phyloP scores from a whole-genome alignment of 2,113 vertebrate species.

The Tupaia tana region DNA sequence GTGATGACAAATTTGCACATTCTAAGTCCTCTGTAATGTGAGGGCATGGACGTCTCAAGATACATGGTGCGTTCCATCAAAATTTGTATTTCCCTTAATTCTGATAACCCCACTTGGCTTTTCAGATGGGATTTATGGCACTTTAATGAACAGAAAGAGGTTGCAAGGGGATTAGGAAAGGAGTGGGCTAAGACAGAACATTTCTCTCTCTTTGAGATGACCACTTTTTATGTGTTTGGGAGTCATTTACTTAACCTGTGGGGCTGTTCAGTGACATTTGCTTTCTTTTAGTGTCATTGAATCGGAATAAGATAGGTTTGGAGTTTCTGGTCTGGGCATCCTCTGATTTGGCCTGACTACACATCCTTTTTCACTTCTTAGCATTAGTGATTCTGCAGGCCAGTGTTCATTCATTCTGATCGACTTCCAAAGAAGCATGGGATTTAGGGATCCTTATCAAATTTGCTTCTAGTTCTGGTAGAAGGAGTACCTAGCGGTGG shows the following conservation, averaged over 20 bases:
- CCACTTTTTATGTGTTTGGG: background rate
- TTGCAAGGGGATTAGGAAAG: background rate
- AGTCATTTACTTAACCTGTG: fast-evolving
- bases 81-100: slow-evolving; percentile 27
- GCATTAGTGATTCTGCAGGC: background rate
- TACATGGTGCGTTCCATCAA: background rate
- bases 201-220: slow-evolving; percentile 6
- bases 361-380: background rate
- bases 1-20: slow-evolving; percentile 69
- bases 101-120: background rate
- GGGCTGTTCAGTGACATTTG: background rate
- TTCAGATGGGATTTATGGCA: background rate
- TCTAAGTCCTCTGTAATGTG: background rate
- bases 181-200: background rate
- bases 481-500: background rate
- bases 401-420: background rate
- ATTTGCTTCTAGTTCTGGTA: background rate
- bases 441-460: background rate
- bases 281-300: background rate
- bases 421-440: background rate
- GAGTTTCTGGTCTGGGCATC: fast-evolving
- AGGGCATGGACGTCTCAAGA: background rate
- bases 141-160: background rate
- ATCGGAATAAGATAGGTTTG: background rate
- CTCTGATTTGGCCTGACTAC: slow-evolving; percentile 3